A percentile compares a stretch with the other conserved stretches of the same genome.
phyloP scores from a whole-genome alignment of 92 coral and sea anemone genomes.

The Anthopleura xanthogrammica region DNA sequence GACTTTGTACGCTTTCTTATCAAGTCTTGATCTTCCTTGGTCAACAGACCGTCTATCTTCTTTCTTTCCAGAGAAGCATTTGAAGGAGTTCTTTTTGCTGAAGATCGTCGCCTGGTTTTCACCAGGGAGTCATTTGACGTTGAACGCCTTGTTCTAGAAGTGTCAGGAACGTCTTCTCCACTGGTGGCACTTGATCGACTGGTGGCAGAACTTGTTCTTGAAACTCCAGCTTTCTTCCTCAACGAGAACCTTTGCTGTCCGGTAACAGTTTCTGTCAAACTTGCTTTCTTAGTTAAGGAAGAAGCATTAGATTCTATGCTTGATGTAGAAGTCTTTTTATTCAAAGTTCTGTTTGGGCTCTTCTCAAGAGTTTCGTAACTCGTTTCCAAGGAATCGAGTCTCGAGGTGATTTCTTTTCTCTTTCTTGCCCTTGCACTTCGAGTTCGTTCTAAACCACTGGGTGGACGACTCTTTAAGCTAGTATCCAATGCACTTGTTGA shows the following conservation, averaged over 20 bases:
- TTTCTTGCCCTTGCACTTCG: constrained; percentile 29
- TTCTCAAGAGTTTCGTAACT: constrained; percentile 14
- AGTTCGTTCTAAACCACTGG: constrained; percentile 25
- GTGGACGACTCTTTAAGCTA: constrained; percentile 24
- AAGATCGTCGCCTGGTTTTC: constrained; percentile 13
- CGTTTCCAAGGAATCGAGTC: constrained; percentile 30
- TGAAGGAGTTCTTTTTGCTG: constrained; percentile 27
- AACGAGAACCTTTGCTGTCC: constrained; percentile 7
- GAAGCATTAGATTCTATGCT: constrained; percentile 8
- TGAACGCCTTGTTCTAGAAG: neutral
- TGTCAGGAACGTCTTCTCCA: neutral
- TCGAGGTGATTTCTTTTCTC: constrained; percentile 31
- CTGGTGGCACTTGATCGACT: constrained; percentile 14
- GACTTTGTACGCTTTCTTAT: neutral
- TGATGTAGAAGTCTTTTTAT: constrained; percentile 13
- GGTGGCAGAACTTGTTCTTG: neutral
- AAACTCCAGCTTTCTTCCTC: neutral
- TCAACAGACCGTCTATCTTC: constrained; percentile 1
- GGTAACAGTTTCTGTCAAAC: neutral
- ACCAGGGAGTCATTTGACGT: neutral
- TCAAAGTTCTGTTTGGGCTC: constrained; percentile 24
- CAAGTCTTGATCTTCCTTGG: neutral
- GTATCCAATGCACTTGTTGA: constrained; percentile 8
- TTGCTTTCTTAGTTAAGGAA: neutral
- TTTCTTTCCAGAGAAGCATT: constrained; percentile 19